Percentiles rank a stretch among this genome's conserved stretches.
These are phyloP conservation scores for Pseudochirops cupreus DNA, from an alignment of 2,797 vertebrate species.

Conservation along the genomic window DNA sequence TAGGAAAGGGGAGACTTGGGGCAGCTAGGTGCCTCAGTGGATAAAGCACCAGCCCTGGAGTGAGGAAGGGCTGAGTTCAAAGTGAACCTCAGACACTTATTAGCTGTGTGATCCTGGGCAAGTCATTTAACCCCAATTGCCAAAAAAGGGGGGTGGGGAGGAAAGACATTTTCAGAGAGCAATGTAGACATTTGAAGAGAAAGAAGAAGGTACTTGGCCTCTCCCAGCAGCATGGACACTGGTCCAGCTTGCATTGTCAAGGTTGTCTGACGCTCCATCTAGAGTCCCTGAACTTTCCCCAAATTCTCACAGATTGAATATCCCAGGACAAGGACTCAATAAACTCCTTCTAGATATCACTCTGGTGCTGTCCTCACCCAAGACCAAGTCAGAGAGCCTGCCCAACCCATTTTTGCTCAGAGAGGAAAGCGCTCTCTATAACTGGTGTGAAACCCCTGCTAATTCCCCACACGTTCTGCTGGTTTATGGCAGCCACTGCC, in stretches of 20 bases:
- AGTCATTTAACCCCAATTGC: background rate
- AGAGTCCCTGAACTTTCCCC: background rate
- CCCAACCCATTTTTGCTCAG: background rate
- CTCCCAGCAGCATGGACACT: background rate
- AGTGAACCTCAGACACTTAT: background rate
- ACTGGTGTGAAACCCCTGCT: constrained; percentile 32
- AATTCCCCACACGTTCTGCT: background rate
- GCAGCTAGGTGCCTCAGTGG: background rate
- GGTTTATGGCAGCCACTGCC: constrained; percentile 42
- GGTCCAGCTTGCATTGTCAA: background rate
- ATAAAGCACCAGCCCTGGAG: background rate
- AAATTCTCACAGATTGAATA: background rate
- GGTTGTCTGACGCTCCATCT: background rate
- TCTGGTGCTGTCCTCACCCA: background rate
- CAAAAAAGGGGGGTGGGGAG: background rate
- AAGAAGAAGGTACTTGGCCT: background rate
- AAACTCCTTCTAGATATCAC: background rate
- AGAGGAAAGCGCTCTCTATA: constrained; percentile 8
- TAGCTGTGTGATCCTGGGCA: background rate
- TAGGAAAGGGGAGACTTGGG: background rate
- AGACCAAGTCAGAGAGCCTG: background rate
- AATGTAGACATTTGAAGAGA: background rate
- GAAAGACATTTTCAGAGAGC: background rate
- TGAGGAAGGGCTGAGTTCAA: background rate
- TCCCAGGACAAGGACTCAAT: background rate